Evolutionary conservation across 2,797 vertebrate species (phyloP).

Genomic region (Pterois miles): DNA sequence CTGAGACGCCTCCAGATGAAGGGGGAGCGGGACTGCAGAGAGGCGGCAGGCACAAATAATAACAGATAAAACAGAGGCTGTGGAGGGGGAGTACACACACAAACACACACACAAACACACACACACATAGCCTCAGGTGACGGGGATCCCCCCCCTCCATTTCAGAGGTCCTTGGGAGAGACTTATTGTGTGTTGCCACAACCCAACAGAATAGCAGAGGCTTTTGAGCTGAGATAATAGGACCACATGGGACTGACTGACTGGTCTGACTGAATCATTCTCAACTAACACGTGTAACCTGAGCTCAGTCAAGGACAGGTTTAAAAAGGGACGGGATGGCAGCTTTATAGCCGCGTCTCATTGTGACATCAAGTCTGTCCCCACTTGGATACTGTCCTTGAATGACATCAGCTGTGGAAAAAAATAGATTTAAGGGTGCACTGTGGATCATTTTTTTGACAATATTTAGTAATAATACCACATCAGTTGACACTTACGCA

Average conservation of each 20-base stretch:
- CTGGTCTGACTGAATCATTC: constrained; percentile 41
- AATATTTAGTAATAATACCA: neutral
- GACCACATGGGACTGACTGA: constrained; percentile 72
- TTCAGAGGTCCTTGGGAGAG: constrained; percentile 64
- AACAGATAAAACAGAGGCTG: constrained; percentile 38
- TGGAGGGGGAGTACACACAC: neutral
- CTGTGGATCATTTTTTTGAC: neutral
- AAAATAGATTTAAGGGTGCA: neutral
- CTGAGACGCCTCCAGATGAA: constrained; percentile 41
- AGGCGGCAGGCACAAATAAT: constrained; percentile 50
- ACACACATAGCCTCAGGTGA: constrained; percentile 61
- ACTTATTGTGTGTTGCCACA: constrained; percentile 64
- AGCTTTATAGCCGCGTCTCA: constrained; percentile 5
- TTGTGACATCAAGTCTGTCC: constrained; percentile 6
- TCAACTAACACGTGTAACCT: constrained; percentile 60
- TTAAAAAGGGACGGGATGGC: constrained; percentile 32
- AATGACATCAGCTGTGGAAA: constrained; percentile 8
- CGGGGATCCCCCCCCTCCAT: constrained; percentile 42
- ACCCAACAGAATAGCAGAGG: constrained; percentile 38
- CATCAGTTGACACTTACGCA: neutral
- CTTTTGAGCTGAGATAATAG: constrained; percentile 68
- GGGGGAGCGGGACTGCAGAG: constrained; percentile 19
- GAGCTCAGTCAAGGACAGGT: constrained; percentile 64
- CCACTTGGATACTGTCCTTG: neutral
- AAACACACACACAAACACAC: neutral